Percentiles rank a stretch among this genome's conserved stretches.
phyloP scores from a whole-genome alignment of 2,113 vertebrate species.

The Felis catus region DNA sequence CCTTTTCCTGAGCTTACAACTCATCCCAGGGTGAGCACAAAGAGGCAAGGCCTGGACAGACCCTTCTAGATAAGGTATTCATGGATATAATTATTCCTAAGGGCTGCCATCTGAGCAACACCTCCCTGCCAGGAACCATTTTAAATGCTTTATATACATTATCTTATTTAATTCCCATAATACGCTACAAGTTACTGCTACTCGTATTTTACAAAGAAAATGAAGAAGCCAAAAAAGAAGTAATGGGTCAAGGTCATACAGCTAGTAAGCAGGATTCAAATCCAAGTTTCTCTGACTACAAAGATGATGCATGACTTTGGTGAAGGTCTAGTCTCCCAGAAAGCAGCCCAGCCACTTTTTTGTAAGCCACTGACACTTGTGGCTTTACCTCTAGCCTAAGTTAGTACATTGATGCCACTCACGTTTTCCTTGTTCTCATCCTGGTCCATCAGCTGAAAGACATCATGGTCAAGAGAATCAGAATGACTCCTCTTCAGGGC shows the following conservation, averaged over 20 bases:
- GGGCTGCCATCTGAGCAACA: not conserved
- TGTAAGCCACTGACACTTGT: not conserved
- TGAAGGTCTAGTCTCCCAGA: not conserved
- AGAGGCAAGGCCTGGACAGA: not conserved
- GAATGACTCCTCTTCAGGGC: constrained; percentile 88
- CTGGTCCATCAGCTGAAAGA: constrained; percentile 83
- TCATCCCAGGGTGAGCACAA: not conserved
- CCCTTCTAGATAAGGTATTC: not conserved
- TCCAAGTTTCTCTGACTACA: not conserved
- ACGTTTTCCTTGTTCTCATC: constrained; percentile 94
- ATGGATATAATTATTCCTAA: not conserved
- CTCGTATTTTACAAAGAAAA: not conserved
- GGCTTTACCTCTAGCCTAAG: not conserved
- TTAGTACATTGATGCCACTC: constrained; percentile 51
- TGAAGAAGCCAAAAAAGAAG: not conserved
- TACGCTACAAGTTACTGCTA: not conserved
- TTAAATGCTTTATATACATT: not conserved
- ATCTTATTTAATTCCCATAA: not conserved
- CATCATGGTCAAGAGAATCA: constrained; percentile 84
- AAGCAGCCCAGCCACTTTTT: not conserved
- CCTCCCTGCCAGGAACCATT: not conserved
- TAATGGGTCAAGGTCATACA: not conserved
- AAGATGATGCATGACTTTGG: not conserved
- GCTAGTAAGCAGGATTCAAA: not conserved
- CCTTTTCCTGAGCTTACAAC: not conserved